Evolutionary conservation across 2,888 invertebrate species (phyloP).

Genomic region (Platynereis dumerilii): DNA sequence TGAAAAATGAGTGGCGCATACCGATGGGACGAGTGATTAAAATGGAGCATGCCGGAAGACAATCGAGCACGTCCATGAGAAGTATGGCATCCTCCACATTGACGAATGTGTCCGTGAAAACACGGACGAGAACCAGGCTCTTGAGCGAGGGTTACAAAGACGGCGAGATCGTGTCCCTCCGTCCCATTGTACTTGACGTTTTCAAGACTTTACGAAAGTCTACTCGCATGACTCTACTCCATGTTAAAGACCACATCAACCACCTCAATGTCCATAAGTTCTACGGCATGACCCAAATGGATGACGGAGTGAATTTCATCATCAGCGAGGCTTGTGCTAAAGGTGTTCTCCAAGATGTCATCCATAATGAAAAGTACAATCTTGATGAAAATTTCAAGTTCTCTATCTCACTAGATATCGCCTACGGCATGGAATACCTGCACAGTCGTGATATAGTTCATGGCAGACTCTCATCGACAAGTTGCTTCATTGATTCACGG

Average conservation of each 20-base stretch:
- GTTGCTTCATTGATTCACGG: slow-evolving; percentile 51
- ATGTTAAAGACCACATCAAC: slow-evolving; percentile 45
- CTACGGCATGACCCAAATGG: slow-evolving; percentile 48
- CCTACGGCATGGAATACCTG: slow-evolving; percentile 45
- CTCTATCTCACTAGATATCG: slow-evolving; percentile 46
- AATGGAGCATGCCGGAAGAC: too few species aligned
- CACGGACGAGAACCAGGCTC: too few species aligned
- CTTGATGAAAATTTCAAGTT: slow-evolving; percentile 48
- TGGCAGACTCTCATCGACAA: slow-evolving; percentile 49
- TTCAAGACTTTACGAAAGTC: not conserved
- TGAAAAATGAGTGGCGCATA: slow-evolving; percentile 16
- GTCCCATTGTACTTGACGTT: too few species aligned
- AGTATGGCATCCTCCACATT: not conserved
- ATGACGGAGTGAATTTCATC: slow-evolving; percentile 38
- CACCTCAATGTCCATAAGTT: slow-evolving; percentile 52
- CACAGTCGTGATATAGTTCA: slow-evolving; percentile 53
- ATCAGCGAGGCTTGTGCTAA: slow-evolving; percentile 49
- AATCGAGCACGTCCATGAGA: not conserved
- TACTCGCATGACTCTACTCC: slow-evolving; percentile 43
- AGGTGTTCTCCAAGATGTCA: slow-evolving; percentile 47
- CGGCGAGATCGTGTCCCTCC: too few species aligned
- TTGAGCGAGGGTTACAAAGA: too few species aligned
- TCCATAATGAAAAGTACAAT: slow-evolving; percentile 48
- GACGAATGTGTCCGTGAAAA: not conserved
- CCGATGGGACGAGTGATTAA: not conserved